Percentiles rank a stretch among this genome's conserved stretches.
phyloP scores from a whole-genome alignment of 2,888 invertebrate species.

The Amaurobius ferox region DNA sequence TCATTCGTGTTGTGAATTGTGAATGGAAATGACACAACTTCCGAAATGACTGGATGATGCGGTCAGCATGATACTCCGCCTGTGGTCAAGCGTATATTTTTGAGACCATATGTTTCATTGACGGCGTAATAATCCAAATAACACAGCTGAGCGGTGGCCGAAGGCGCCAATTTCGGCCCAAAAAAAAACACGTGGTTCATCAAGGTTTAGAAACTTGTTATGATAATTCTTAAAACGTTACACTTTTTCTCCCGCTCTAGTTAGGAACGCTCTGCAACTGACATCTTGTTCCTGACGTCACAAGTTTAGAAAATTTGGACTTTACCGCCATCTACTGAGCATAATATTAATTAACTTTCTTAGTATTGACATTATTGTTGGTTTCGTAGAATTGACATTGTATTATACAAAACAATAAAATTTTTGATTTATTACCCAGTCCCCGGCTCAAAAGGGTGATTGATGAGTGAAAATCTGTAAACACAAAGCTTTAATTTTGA shows the following conservation, averaged over 20 bases:
- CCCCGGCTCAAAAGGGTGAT: too few species aligned
- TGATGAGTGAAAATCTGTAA: too few species aligned
- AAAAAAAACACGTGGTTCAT: constrained; percentile 57
- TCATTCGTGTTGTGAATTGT: constrained; percentile 41
- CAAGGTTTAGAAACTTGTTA: constrained; percentile 62
- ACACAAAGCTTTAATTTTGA: too few species aligned
- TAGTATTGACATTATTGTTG: too few species aligned
- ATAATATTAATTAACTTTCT: too few species aligned
- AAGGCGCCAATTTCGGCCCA: constrained; percentile 39
- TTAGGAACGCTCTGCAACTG: constrained; percentile 56
- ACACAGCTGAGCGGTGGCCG: constrained; percentile 10
- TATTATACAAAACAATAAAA: too few species aligned
- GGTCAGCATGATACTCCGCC: constrained; percentile 35
- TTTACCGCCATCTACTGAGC: not conserved
- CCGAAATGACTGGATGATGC: constrained; percentile 35
- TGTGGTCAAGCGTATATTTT: not conserved
- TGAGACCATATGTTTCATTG: constrained; percentile 28
- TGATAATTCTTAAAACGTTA: constrained; percentile 52
- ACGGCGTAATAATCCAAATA: not conserved
- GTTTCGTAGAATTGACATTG: too few species aligned
- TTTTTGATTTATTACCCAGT: too few species aligned
- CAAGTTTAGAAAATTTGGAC: not conserved
- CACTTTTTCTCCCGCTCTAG: constrained; percentile 20
- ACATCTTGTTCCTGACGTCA: constrained; percentile 64
- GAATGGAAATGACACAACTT: constrained; percentile 46